Evolutionary conservation across 2,797 vertebrate species (phyloP).

Genomic region (Oreochromis mossambicus): DNA sequence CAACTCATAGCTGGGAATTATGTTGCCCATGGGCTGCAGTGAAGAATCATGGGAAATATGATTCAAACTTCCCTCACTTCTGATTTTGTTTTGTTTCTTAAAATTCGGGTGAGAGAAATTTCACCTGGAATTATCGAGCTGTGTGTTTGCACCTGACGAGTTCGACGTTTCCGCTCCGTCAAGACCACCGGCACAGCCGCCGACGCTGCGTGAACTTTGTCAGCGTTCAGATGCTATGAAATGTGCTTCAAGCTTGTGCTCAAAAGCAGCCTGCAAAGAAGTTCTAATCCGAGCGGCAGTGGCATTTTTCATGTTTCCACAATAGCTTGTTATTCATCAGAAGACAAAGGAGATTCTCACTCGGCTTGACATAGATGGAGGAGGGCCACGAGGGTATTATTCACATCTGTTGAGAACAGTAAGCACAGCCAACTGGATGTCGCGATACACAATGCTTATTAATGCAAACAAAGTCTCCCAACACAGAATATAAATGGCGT

Average conservation of each 20-base stretch:
- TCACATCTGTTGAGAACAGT: constrained; percentile 75
- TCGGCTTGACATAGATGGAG: constrained; percentile 73
- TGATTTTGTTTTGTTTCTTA: not conserved
- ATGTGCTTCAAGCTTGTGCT: constrained; percentile 31
- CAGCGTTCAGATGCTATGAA: constrained; percentile 12
- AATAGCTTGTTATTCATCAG: constrained; percentile 75
- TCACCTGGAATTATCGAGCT: not conserved
- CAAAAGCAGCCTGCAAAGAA: constrained; percentile 42
- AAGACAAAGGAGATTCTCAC: constrained; percentile 75
- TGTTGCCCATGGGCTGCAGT: constrained; percentile 10
- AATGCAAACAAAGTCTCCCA: constrained; percentile 70
- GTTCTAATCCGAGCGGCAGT: constrained; percentile 36
- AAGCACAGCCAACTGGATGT: constrained; percentile 68
- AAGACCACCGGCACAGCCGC: not conserved
- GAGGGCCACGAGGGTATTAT: constrained; percentile 70
- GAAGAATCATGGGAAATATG: constrained; percentile 35
- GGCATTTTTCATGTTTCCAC: constrained; percentile 70
- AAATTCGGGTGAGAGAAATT: not conserved
- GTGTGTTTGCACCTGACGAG: not conserved
- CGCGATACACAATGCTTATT: constrained; percentile 68
- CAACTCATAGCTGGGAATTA: constrained; percentile 44
- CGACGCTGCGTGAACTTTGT: constrained; percentile 38
- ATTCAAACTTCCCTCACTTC: constrained; percentile 1
- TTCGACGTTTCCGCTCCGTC: not conserved
- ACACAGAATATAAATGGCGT: constrained; percentile 66